A percentile compares a stretch with the other conserved stretches of the same genome.
These are phyloP conservation scores for Crocodylus rhombifer DNA, from an alignment of 2,797 vertebrate genomes.

Conservation along the genomic window DNA sequence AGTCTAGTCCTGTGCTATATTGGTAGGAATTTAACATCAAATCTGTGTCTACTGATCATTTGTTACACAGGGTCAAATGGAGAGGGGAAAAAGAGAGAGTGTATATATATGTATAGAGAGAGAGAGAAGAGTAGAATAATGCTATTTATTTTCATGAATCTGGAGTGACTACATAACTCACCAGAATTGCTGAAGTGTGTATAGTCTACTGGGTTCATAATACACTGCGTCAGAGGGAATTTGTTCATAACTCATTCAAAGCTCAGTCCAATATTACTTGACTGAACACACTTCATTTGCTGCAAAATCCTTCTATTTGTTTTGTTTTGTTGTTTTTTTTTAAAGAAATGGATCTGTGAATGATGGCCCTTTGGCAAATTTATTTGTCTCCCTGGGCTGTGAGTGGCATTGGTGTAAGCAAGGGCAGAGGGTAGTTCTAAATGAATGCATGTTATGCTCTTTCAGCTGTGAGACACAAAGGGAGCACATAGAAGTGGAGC, in stretches of 20 bases:
- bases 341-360: slow-evolving; percentile 49
- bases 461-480: background rate
- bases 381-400: slow-evolving; percentile 53
- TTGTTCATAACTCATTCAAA: slow-evolving; percentile 56
- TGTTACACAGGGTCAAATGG: background rate
- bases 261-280: slow-evolving; percentile 19
- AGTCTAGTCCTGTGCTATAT: background rate
- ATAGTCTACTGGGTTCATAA: slow-evolving; percentile 32
- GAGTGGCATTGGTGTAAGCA: background rate
- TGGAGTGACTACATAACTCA: slow-evolving; percentile 40
- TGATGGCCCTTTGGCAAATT: slow-evolving; percentile 32
- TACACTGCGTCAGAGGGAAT: slow-evolving; percentile 35
- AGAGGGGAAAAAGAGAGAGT: background rate
- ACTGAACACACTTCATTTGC: background rate
- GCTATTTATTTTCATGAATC: slow-evolving; percentile 45
- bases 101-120: background rate
- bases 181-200: slow-evolving; percentile 18
- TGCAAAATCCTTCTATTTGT: slow-evolving; percentile 50
- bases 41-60: slow-evolving; percentile 33
- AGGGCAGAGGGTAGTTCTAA: slow-evolving; percentile 15
- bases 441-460: background rate
- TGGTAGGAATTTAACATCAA: slow-evolving; percentile 44
- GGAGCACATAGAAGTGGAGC: slow-evolving; percentile 3
- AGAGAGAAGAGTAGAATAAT: slow-evolving; percentile 17
- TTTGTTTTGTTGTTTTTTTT: slow-evolving; percentile 26